Evolutionary conservation across 2,113 vertebrate genomes (phyloP), one percentile per base, ranked within the genome.

Genomic region (Egretta garzetta): DNA sequence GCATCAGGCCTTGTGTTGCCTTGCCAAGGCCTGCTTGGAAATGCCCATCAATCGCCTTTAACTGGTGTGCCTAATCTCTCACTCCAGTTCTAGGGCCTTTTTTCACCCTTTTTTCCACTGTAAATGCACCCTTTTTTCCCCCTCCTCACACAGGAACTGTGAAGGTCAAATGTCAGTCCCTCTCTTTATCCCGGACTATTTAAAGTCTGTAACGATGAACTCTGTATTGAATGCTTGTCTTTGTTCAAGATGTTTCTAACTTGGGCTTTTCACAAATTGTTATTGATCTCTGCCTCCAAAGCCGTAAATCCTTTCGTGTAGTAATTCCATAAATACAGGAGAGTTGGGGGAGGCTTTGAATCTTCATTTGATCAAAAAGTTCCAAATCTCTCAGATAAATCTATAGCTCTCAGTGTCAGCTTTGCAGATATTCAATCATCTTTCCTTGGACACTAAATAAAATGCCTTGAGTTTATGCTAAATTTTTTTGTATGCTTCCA

Each of bases 341-440:
- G 63, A 96, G 59, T 91, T 90, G 88, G 67, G 43, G 79, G 39
- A 43, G 26, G 37, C 90, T 93, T 81, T 96, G 94, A 97, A 96
- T 97, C 94, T 97, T 97, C 93, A 90, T 97, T 96, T 94, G 87
- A 97, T 95, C 96, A 94, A 80, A 95, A 96, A 95, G 71, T 97
- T 98, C 91, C 84, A 95, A 94, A 96, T 95, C n/a, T 70, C 86
- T 95, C 82, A 81, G 43, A 94, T 92, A 88, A 92, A 95, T 96
- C 89, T 75, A 77, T 86, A 64, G n/a, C 56, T 53, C 52, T 91
- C 80, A 37, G 45, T 87, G 86, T 96, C 92, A 95, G 37, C 12
- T 83, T 79, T 85, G 53, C 89, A 90, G 33, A 24, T 80, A 66
- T 83, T 96, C 86, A 96, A 73, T 96, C 88, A 92, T 88, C 80